Conservation (phyloP, 2,797 vertebrate species). For the Acanthiza pusilla region DNA sequence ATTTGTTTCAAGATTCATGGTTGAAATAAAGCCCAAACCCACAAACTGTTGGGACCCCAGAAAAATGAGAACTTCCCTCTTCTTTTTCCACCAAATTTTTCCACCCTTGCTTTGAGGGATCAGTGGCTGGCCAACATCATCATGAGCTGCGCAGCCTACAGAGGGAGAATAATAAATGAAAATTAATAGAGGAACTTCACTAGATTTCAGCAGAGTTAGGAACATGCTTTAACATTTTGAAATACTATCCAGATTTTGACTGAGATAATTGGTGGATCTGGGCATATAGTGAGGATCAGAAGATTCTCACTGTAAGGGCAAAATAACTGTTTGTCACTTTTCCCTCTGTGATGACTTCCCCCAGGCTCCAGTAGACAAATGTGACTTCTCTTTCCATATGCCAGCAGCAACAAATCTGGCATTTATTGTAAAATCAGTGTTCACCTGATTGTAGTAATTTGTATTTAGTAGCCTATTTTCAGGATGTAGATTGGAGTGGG, state of each 20-base stretch:
- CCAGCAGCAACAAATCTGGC: neutral
- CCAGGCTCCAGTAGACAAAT: neutral
- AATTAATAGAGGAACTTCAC: neutral
- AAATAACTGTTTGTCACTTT: neutral
- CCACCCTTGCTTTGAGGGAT: neutral
- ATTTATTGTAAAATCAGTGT: neutral
- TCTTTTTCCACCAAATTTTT: neutral
- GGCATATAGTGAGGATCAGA: neutral
- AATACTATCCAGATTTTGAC: neutral
- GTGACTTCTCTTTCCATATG: neutral
- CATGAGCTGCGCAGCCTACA: neutral
- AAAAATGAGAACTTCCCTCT: neutral
- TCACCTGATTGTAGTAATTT: neutral
- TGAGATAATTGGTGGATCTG: neutral
- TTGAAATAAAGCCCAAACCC: neutral
- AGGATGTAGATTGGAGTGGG: neutral
- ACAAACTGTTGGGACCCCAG: neutral
- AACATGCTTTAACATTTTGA: neutral
- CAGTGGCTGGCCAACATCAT: neutral
- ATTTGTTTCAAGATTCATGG: neutral
- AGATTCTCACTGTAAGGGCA: too few species aligned
- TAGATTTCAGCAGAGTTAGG: neutral
- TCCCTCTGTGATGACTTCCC: neutral
- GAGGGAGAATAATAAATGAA: neutral
- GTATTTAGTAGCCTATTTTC: neutral